phyloP scores from a whole-genome alignment of 2,888 invertebrate species.

The Peribatodes rhomboidaria region DNA sequence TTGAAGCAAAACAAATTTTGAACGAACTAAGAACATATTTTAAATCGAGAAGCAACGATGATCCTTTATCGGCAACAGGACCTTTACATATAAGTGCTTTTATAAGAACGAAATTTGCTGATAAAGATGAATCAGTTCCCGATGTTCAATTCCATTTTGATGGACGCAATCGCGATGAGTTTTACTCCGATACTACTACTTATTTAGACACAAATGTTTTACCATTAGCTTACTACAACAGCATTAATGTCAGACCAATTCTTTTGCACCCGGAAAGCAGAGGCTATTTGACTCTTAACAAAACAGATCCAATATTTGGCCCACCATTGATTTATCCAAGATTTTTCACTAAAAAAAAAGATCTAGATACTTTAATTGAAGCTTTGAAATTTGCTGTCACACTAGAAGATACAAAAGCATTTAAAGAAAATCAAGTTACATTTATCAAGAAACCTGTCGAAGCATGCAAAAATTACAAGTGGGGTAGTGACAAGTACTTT shows the following conservation, averaged over 20 bases:
- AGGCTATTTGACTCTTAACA: constrained; percentile 87
- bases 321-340: constrained; percentile 90
- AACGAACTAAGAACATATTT: constrained; percentile 71
- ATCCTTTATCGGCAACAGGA: constrained; percentile 84
- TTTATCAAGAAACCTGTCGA: constrained; percentile 85
- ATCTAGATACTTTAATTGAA: constrained; percentile 87
- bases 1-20: constrained; percentile 64
- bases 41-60: constrained; percentile 60
- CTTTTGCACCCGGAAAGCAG: constrained; percentile 87
- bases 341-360: constrained; percentile 87
- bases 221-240: constrained; percentile 87
- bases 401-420: constrained; percentile 85
- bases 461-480: constrained; percentile 82
- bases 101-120: constrained; percentile 84
- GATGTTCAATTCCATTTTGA: constrained; percentile 90
- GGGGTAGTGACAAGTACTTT: constrained; percentile 88
- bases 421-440: constrained; percentile 82
- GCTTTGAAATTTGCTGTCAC: constrained; percentile 86
- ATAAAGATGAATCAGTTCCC: constrained; percentile 81
- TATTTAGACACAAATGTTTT: constrained; percentile 74
- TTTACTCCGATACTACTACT: constrained; percentile 83
- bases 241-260: constrained; percentile 87
- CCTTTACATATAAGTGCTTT: constrained; percentile 86
- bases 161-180: constrained; percentile 83
- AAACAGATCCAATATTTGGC: constrained; percentile 89